A percentile compares a stretch with the other conserved stretches of the same genome.
Evolutionary conservation across 2,888 invertebrate genomes (phyloP).

Genomic region (Xylophagus ater): DNA sequence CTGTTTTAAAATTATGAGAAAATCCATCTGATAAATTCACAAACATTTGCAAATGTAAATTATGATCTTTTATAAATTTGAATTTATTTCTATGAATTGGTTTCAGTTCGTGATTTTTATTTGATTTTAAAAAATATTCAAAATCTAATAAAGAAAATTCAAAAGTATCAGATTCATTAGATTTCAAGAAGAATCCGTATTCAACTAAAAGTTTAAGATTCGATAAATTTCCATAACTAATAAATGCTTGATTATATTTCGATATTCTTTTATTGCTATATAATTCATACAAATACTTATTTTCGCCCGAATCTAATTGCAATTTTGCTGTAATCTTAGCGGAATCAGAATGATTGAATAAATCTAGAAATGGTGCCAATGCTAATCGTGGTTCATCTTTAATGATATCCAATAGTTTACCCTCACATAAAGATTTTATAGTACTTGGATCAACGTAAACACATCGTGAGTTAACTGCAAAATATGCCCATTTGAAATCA

Average conservation of each 20-base stretch:
- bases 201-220: conserved; percentile 72
- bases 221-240: conserved; percentile 76
- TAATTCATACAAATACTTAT: conserved; percentile 3
- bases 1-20: conserved; percentile 51
- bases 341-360: conserved; percentile 71
- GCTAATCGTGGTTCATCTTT: conserved; percentile 56
- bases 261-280: conserved; percentile 34
- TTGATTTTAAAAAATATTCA: conserved; percentile 34
- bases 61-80: conserved; percentile 51
- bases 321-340: conserved; percentile 45
- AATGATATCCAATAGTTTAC: conserved; percentile 39
- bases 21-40: conserved; percentile 50
- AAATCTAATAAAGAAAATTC: conserved; percentile 48
- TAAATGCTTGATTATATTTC: conserved; percentile 67
- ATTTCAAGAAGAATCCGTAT: conserved; percentile 70
- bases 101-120: conserved; percentile 23
- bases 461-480: conserved; percentile 74
- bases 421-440: no score
- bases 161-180: conserved; percentile 58
- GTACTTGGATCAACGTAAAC: conserved; percentile 53
- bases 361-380: conserved; percentile 77
- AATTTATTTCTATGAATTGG: conserved; percentile 47
- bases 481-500: conserved; percentile 68
- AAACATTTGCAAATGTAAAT: conserved; percentile 50
- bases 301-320: conserved; percentile 4